Conservation (phyloP, 2,888 invertebrate species). For the Orthosia incerta region DNA sequence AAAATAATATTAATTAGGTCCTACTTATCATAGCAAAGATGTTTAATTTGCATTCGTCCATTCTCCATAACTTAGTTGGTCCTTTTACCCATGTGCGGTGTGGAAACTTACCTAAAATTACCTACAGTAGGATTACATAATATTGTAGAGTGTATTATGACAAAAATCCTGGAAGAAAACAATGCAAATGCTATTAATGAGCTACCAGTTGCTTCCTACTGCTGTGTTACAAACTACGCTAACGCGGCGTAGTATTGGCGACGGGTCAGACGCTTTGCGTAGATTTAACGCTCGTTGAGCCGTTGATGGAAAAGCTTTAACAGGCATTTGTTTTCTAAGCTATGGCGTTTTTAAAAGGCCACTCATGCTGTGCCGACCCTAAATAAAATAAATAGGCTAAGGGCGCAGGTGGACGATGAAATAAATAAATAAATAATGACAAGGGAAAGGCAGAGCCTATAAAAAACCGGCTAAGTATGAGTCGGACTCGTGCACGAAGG, state of each 20-base stretch:
- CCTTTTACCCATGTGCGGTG: not conserved
- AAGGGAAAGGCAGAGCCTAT: too few species aligned
- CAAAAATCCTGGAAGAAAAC: not conserved
- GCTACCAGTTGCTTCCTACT: slow-evolving; percentile 27
- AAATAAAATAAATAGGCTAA: too few species aligned
- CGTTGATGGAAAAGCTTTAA: not conserved
- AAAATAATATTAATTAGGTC: not conserved
- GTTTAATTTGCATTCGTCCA: not conserved
- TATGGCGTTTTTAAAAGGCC: too few species aligned
- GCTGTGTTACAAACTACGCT: not conserved
- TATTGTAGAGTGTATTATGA: not conserved
- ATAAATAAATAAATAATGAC: too few species aligned
- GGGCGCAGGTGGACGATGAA: too few species aligned
- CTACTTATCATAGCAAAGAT: not conserved
- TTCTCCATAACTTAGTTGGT: not conserved
- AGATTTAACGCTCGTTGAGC: not conserved
- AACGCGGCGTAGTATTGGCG: not conserved
- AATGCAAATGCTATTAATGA: not conserved
- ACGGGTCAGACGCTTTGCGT: not conserved
- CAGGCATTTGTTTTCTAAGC: too few species aligned
- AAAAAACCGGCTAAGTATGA: too few species aligned
- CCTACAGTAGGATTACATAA: not conserved
- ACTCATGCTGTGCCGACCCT: too few species aligned
- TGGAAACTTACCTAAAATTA: not conserved
- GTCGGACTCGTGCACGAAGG: too few species aligned